phyloP scores from a whole-genome alignment of 2,888 invertebrate genomes.

The Griposia aprilina region DNA sequence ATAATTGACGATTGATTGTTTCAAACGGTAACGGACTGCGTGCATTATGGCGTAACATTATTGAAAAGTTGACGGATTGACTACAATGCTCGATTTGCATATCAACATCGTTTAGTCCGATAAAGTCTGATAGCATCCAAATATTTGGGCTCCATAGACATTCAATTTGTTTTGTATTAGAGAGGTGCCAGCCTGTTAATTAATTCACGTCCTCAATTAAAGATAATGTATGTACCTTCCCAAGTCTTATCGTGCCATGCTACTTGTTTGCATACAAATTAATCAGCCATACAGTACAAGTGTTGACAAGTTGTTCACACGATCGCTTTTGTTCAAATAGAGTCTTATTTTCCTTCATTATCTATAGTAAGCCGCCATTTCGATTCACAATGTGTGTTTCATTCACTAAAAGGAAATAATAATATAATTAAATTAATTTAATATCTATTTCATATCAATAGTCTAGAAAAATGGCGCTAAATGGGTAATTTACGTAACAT shows the following conservation, averaged over 20 bases:
- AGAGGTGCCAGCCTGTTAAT: constrained; percentile 29
- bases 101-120: constrained; percentile 42
- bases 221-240: constrained; percentile 36
- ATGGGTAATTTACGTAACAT: constrained; percentile 62
- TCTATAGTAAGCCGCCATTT: constrained; percentile 4
- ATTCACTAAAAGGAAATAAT: constrained; percentile 31
- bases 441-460: constrained; percentile 43
- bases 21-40: constrained; percentile 40
- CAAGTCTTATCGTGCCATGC: constrained; percentile 41
- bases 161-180: constrained; percentile 23
- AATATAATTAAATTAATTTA: constrained; percentile 27
- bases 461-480: constrained; percentile 62
- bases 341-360: constrained; percentile 33
- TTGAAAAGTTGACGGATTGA: constrained; percentile 36
- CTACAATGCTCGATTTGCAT: constrained; percentile 57
- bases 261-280: constrained; percentile 48
- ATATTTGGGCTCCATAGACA: constrained; percentile 26
- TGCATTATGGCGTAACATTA: constrained; percentile 34
- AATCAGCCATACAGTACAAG: constrained; percentile 25
- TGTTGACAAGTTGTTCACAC: constrained; percentile 21
- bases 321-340: constrained; percentile 19
- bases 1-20: constrained; percentile 63
- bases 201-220: constrained; percentile 56
- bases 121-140: constrained; percentile 18
- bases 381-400: constrained; percentile 11